These are phyloP conservation scores for Heterochromis multidens DNA, from an alignment of 2,113 vertebrate genomes.

Conservation along the genomic window DNA sequence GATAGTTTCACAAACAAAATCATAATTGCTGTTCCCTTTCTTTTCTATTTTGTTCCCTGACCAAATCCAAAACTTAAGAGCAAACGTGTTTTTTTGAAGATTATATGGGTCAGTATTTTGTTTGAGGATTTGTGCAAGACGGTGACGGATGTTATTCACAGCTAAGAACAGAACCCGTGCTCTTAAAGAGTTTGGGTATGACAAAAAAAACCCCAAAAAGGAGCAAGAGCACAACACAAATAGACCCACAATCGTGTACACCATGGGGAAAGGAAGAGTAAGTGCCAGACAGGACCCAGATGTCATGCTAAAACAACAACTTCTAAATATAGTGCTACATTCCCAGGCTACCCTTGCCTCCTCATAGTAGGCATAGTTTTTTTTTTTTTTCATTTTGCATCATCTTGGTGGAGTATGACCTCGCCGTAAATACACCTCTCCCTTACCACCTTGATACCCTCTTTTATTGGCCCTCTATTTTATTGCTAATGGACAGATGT, in stretches of 20 bases:
- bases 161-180: not conserved
- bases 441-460: not conserved
- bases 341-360: not conserved
- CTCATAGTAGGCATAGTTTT: not conserved
- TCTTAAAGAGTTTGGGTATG: not conserved
- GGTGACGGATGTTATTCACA: not conserved
- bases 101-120: not conserved
- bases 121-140: not conserved
- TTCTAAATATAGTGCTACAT: not conserved
- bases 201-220: not conserved
- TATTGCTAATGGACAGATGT: slow-evolving; percentile 15
- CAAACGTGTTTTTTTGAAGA: not conserved
- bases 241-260: not conserved
- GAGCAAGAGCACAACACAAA: not conserved
- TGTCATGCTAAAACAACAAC: not conserved
- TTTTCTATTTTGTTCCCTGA: not conserved
- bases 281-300: not conserved
- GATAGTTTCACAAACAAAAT: too few species aligned
- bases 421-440: not conserved
- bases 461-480: slow-evolving; percentile 17
- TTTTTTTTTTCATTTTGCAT: not conserved
- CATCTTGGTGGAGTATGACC: not conserved
- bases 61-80: not conserved
- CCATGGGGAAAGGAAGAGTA: not conserved
- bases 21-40: not conserved